Conservation (phyloP, 2,888 invertebrate species). For the Lottia scabra region DNA sequence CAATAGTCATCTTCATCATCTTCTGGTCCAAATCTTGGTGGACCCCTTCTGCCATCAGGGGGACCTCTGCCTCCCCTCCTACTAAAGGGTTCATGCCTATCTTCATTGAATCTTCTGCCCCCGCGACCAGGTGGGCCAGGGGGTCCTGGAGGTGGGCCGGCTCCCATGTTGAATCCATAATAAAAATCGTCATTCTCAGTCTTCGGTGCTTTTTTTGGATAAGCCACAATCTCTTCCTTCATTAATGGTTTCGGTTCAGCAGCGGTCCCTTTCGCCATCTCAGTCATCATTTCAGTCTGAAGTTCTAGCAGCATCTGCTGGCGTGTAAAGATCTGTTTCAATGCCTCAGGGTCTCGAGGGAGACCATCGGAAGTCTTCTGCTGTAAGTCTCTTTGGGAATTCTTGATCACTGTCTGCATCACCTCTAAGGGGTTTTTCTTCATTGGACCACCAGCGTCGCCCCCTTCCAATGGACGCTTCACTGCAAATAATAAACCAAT, state of each 20-base stretch:
- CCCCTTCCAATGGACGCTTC: not conserved
- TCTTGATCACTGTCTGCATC: conserved; percentile 1
- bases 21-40: not conserved
- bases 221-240: not conserved
- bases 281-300: not conserved
- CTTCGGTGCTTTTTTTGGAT: not conserved
- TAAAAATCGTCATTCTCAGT: not conserved
- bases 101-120: not conserved
- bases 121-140: not conserved
- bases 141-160: not conserved
- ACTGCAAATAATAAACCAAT: not conserved
- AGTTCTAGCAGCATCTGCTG: not conserved
- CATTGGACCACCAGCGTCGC: not conserved
- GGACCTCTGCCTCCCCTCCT: not conserved
- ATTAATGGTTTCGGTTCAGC: not conserved
- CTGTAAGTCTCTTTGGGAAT: not conserved
- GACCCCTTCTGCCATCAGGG: not conserved
- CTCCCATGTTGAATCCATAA: not conserved
- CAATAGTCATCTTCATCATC: not conserved
- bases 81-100: not conserved
- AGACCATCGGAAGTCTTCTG: not conserved
- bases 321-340: not conserved
- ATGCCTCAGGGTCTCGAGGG: not conserved
- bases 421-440: not conserved
- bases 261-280: not conserved